Evolutionary conservation across 1,140 invertebrate genomes (phyloP), one percentile per base, ranked within the genome.

Genomic region (Dreissena rostriformis): DNA sequence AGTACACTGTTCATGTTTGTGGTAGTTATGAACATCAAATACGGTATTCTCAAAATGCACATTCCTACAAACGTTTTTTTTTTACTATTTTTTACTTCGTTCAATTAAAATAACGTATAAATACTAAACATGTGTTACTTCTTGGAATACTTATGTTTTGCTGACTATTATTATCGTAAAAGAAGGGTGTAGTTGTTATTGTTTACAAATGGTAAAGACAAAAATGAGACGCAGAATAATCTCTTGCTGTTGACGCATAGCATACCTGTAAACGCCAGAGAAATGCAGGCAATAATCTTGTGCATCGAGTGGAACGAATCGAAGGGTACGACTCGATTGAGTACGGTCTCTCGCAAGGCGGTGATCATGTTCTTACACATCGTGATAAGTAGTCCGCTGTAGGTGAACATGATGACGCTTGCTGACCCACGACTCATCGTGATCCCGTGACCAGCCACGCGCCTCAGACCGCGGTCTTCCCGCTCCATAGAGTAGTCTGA

Each of bases 261-360:
- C 22, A 61, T 88, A 94, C 94, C 79, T 67, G 94, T 94, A 92
- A 99, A 99, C 92, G 99, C 98, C 0, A 99, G 94, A 0, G 98
- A 98, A 0, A 98, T 98, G 82, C 97, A 97, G 0, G 98, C 99
- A 0, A 98, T 98, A 68, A 99, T 98, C 94, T 99, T 99, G 93
- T 99, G 99, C 91, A 99, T 99, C 89, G 98, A 97, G 39, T 99
- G 98, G 84, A 99, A 97, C 0, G 98, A 97, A 92, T 99, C 99
- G 17, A 99, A 94, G 0, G 99, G 99, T 71, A 99, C 98, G 92
- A 99, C 99, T 88, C 99, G 97, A 90, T 99, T 98, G n/a, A 99
- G 96, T 14, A 98, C 97, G 83, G 98, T 98, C 92, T 99, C 98
- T 94, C 99, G 97, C 0, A 99, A 93, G 91, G 98, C 98, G 0